phyloP scores from a whole-genome alignment of 1,140 invertebrate genomes.

The Cheumatopsyche charites region DNA sequence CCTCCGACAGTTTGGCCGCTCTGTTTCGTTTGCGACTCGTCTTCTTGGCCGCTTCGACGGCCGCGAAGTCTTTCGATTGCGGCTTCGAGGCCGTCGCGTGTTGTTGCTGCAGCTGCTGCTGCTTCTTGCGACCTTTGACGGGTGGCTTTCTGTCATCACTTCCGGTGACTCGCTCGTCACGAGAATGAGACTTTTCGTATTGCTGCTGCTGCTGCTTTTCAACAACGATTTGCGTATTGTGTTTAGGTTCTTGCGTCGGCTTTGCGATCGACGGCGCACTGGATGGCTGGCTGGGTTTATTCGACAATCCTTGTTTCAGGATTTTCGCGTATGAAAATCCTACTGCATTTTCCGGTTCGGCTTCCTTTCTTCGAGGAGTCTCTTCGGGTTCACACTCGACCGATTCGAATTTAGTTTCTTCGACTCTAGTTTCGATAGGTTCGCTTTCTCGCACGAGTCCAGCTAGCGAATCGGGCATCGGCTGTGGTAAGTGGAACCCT shows the following conservation, averaged over 20 bases:
- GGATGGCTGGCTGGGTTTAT: slow-evolving; percentile 64
- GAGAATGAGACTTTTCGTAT: slow-evolving; percentile 51
- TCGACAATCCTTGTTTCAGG: slow-evolving; percentile 68
- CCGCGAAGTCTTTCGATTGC: slow-evolving; percentile 34
- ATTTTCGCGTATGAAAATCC: slow-evolving; percentile 75
- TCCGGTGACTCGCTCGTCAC: slow-evolving; percentile 51
- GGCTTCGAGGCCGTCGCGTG: slow-evolving; percentile 27
- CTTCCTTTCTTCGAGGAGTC: slow-evolving; percentile 14
- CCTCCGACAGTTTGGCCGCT: slow-evolving; percentile 36
- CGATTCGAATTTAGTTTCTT: slow-evolving; percentile 28
- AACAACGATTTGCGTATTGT: background rate
- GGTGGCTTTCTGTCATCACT: slow-evolving; percentile 45
- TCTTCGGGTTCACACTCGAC: background rate
- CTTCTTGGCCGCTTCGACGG: slow-evolving; percentile 26
- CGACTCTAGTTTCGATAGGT: background rate
- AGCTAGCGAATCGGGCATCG: slow-evolving; percentile 43
- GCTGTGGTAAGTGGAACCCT: slow-evolving; percentile 46
- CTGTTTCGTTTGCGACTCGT: slow-evolving; percentile 45
- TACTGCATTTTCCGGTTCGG: slow-evolving; percentile 48
- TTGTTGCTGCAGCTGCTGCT: slow-evolving; percentile 41
- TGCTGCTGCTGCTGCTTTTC: background rate
- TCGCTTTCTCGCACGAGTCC: background rate
- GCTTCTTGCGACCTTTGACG: slow-evolving; percentile 43
- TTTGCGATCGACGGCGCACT: slow-evolving; percentile 50
- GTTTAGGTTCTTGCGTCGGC: background rate